phyloP scores from a whole-genome alignment of 2,888 invertebrate species.

The Synergus laeviventris region DNA sequence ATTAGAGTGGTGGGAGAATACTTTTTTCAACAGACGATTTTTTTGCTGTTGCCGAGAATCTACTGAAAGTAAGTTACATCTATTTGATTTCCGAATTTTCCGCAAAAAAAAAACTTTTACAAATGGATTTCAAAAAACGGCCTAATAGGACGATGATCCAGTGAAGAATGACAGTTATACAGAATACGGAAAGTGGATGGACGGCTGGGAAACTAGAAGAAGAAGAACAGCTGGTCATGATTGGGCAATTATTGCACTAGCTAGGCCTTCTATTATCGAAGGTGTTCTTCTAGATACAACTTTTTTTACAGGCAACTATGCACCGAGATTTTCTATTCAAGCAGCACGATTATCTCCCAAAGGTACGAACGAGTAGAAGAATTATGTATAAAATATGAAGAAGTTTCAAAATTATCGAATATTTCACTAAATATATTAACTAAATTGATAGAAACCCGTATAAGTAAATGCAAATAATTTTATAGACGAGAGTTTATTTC shows the following conservation, averaged over 20 bases:
- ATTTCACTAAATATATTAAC: not conserved
- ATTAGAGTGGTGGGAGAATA: constrained; percentile 80
- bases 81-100: not conserved
- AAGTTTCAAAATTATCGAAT: not conserved
- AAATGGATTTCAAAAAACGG: not conserved
- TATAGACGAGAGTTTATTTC: constrained; percentile 39
- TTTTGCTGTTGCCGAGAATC: constrained; percentile 81
- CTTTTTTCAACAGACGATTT: constrained; percentile 82
- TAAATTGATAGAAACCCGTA: no score
- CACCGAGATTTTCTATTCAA: constrained; percentile 81
- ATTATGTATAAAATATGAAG: not conserved
- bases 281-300: constrained; percentile 80
- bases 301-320: constrained; percentile 81
- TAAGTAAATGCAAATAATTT: not conserved
- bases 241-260: constrained; percentile 81
- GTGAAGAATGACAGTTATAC: constrained; percentile 79
- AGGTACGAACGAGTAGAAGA: constrained; percentile 69
- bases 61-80: constrained; percentile 73
- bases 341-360: constrained; percentile 77
- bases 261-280: constrained; percentile 78
- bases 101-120: no score
- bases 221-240: constrained; percentile 81
- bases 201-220: constrained; percentile 83
- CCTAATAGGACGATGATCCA: constrained; percentile 76
- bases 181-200: constrained; percentile 83